These are phyloP conservation scores for Anguilla megastoma DNA, from an alignment of 2,797 vertebrate species.

Conservation along the genomic window DNA sequence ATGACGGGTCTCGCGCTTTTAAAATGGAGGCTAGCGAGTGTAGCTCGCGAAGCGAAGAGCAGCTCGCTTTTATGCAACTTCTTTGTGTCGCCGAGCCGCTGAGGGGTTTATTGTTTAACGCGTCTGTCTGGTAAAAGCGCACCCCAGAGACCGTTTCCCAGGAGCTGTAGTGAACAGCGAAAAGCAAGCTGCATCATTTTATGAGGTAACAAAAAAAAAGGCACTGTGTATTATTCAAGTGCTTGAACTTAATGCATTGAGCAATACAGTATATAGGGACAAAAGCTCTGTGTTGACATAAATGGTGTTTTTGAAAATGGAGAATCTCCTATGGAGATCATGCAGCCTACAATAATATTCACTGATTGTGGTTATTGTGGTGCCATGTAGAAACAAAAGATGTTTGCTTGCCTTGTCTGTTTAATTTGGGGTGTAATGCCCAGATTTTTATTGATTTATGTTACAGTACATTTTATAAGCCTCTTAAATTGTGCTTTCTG, in stretches of 20 bases:
- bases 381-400: conserved; percentile 41
- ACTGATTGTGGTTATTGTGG: conserved; percentile 49
- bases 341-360: conserved; percentile 38
- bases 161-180: conserved; percentile 27
- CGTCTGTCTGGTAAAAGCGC: neutral
- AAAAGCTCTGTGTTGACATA: conserved; percentile 36
- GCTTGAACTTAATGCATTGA: conserved; percentile 58
- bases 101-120: conserved; percentile 22
- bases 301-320: conserved; percentile 39
- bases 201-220: conserved; percentile 38
- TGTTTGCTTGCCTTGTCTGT: conserved; percentile 54
- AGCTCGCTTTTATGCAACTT: neutral
- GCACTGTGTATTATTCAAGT: conserved; percentile 46
- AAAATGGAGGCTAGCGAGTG: conserved; percentile 10
- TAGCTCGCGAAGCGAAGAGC: neutral
- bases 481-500: conserved; percentile 66
- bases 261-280: conserved; percentile 57
- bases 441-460: conserved; percentile 55
- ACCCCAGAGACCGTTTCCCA: conserved; percentile 21
- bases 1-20: neutral
- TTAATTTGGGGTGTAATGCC: conserved; percentile 64
- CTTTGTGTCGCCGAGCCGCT: neutral
- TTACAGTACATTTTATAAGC: conserved; percentile 61
- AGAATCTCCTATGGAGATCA: conserved; percentile 66
- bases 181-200: conserved; percentile 38